A percentile compares a stretch with the other conserved stretches of the same genome.
phyloP scores from a whole-genome alignment of 2,888 invertebrate genomes.

The Himalopsyche anomala region DNA sequence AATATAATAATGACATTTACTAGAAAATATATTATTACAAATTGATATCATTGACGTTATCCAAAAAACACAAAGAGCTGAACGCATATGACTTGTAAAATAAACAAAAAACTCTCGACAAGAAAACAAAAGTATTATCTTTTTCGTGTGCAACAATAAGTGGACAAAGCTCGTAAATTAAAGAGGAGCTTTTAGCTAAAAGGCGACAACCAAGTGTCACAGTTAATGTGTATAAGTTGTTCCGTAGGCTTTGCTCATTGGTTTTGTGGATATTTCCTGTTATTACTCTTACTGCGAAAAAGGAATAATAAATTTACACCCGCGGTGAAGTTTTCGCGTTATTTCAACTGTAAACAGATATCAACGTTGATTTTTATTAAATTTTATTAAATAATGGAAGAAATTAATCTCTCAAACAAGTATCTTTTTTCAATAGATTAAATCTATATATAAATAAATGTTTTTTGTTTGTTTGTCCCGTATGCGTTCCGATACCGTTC shows the following conservation, averaged over 20 bases:
- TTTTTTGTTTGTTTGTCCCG: too few relatives aligned
- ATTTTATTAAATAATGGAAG: too few relatives aligned
- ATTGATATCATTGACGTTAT: conserved; percentile 5
- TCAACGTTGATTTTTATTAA: too few relatives aligned
- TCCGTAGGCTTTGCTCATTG: conserved; percentile 14
- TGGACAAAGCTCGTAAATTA: conserved; percentile 26
- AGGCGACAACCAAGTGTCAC: conserved; percentile 5
- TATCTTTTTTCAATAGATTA: too few relatives aligned
- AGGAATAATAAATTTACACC: conserved; percentile 2
- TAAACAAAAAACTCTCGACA: not conserved
- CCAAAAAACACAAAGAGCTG: not conserved
- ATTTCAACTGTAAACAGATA: not conserved
- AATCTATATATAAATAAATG: too few relatives aligned
- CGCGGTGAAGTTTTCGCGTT: not conserved
- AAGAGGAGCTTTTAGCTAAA: conserved; percentile 26
- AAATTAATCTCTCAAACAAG: too few relatives aligned
- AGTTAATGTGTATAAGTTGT: conserved; percentile 17
- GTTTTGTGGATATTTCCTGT: not conserved
- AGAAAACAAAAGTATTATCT: not conserved
- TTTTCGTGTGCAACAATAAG: not conserved
- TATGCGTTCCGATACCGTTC: too few relatives aligned
- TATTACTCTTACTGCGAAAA: not conserved
- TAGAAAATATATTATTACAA: too few relatives aligned
- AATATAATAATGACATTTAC: too few relatives aligned
- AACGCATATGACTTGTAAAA: not conserved